Evolutionary conservation across 2,888 invertebrate genomes (phyloP), one percentile per base, ranked within the genome.

Genomic region (Hermaeophaga mercurialis): DNA sequence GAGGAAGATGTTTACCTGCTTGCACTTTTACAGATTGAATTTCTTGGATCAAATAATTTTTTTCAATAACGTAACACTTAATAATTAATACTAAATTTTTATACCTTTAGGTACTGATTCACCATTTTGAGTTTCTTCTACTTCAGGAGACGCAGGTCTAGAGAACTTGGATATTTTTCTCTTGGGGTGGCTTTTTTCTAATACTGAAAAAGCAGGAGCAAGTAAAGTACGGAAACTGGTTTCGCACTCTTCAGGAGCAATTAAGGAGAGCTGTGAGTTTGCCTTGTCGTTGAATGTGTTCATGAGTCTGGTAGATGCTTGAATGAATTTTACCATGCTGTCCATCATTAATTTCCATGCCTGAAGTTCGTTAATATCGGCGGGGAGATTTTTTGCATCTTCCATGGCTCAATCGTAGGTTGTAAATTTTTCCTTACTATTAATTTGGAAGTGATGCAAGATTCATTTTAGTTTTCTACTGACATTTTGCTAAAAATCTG

Each of bases 311-410:
- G 66, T 68, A 3, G 66, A 65, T 6, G 66, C 66, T 33, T 61
- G 54, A n/a, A 68, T 64, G 41, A 68, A 68, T 19, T 63, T 64
- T 14, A 66, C 60, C 66, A 66, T 68, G 39, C 66, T 66, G 54
- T 66, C 66, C 66, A 68, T 66, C 68, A 68, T 66, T 15, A 47
- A 24, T 24, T 66, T 64, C 68, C 68, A 68, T 26, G 66, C 66
- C 48, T 66, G 56, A 19, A 65, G 53, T 39, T 68, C 68, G 44
- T 63, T 63, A 0, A 62, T 60, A 11, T 56, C 55, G 6, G 22
- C 22, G 22, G 11, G 12, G 5, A 1, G 8, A 7, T 28, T 28
- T 31, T 9, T 9, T 31, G 31, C 3, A 3, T 31, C 12, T 31
- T 31, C 31, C 31, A 31, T 31, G 11, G 9, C 12, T 31, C 2